Evolutionary conservation across 2,113 vertebrate genomes (phyloP).

Genomic region (Rissa tridactyla): DNA sequence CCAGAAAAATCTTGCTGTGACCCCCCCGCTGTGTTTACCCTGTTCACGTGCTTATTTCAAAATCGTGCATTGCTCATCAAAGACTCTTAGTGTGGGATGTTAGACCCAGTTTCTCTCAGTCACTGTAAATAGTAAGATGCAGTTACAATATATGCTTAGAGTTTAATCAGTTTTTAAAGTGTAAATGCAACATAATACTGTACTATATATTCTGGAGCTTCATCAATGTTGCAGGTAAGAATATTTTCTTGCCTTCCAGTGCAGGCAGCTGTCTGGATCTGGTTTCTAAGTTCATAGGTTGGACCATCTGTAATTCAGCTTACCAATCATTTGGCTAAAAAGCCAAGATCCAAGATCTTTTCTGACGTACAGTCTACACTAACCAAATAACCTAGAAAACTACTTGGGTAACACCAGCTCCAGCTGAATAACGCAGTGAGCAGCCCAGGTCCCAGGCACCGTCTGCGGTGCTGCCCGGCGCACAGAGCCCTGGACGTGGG

Average conservation of each 20-base stretch:
- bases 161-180: neutral
- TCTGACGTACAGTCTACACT: neutral
- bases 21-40: neutral
- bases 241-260: neutral
- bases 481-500: fast-evolving
- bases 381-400: neutral
- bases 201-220: neutral
- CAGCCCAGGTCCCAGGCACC: fast-evolving
- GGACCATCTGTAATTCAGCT: neutral
- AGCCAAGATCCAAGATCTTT: neutral
- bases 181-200: neutral
- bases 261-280: neutral
- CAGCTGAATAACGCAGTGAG: neutral
- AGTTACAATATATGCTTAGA: neutral
- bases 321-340: neutral
- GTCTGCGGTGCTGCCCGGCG: fast-evolving
- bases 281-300: neutral
- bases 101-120: neutral
- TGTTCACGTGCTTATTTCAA: neutral
- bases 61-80: neutral
- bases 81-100: neutral
- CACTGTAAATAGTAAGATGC: neutral
- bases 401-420: neutral
- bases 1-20: neutral
- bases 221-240: neutral